Base-by-base conservation (phyloP, 2,113 vertebrate genomes). In the Podiceps cristatus region DNA sequence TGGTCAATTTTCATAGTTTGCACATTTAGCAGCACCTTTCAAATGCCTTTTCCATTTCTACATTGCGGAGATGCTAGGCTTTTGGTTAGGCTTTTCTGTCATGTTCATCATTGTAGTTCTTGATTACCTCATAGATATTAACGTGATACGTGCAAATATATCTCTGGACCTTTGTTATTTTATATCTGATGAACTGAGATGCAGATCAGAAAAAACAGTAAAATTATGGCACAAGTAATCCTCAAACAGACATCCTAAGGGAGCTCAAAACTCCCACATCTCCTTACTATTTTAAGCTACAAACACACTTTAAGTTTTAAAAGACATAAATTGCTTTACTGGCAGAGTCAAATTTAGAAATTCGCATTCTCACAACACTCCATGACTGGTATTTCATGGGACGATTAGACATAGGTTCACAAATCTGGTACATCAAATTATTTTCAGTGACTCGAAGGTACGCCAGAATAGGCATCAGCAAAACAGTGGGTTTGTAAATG, bases 391-490 rank as follows among this genome's bases (percentile, higher is more conserved):
- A 18, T 55, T 69, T 60, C 56, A 29, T 0, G 1, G 16, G 16
- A 33, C 12, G 28, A 23, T 85, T 50, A 81, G 33, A 62, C 90
- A 85, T 9, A 47, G 6, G 28, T 42, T 77, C 28, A 8, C 3
- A 2, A 10, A 49, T 67, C 18, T 15, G 20, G 24, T 27, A 72
- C 13, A 7, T 17, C 8, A 17, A 10, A 37, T 68, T 75, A 5
- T 58, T 82, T 73, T 73, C 76, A 58, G 18, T 18, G 16, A 35
- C 14, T 3, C 0, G 0, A 49, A 86, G 60, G 25, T 20, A 20
- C 2, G 0, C 23, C 12, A 17, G 64, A 49, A 73, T 0, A 50
- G 33, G 7, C 52, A 11, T 2, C 0, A 2, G 8, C 1, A 5
- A 69, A 49, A 10, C 0, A 0, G 10, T 11, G 10, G 7, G 29